phyloP scores from a whole-genome alignment of 2,888 invertebrate species.

The Leptopilina drosophilae region DNA sequence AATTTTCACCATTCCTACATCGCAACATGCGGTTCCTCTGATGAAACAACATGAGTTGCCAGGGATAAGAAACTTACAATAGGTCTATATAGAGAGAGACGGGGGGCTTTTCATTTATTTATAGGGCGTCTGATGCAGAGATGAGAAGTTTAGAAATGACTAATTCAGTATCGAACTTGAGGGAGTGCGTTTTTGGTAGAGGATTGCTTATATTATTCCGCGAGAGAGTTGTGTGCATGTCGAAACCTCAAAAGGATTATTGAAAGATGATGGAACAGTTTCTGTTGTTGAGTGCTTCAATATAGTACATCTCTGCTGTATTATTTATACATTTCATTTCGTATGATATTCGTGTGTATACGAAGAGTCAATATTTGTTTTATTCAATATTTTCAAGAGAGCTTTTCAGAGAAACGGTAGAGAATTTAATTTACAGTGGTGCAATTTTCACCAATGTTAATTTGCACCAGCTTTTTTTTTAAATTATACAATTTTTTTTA shows the following conservation, averaged over 20 bases:
- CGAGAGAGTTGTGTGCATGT: background rate
- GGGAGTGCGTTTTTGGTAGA: background rate
- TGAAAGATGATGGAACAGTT: background rate
- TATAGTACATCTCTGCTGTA: background rate
- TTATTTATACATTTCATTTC: too few species aligned
- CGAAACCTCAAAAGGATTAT: background rate
- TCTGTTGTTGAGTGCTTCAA: constrained; percentile 7
- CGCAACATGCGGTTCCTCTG: too few species aligned
- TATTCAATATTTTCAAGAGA: too few species aligned
- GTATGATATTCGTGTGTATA: too few species aligned
- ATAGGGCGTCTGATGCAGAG: constrained; percentile 3
- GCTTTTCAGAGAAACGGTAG: too few species aligned
- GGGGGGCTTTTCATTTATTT: constrained; percentile 31
- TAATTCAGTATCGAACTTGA: constrained; percentile 1
- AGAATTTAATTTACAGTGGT: too few species aligned
- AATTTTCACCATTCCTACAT: too few species aligned
- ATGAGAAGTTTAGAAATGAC: background rate
- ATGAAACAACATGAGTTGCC: background rate
- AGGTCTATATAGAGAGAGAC: background rate
- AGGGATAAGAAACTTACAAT: constrained; percentile 17
- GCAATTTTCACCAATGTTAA: too few species aligned
- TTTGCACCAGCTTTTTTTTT: too few species aligned
- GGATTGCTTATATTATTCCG: constrained; percentile 16
- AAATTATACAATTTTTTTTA: too few species aligned
- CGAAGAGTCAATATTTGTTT: too few species aligned